Base-by-base conservation (phyloP, 2,888 invertebrate species). In the Pasiphila rectangulata region DNA sequence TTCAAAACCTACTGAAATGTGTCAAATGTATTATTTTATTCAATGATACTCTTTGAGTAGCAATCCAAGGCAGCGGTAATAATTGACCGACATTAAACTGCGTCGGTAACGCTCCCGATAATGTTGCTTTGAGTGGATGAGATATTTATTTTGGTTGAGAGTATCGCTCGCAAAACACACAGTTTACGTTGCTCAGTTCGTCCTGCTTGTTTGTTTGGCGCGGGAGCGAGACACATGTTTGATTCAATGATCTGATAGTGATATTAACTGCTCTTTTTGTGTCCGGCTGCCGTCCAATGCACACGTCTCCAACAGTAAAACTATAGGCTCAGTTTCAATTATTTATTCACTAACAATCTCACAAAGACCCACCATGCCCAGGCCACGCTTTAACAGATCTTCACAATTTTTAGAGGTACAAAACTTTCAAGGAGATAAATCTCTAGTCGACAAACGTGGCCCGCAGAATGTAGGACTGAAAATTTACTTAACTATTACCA, bases 261-360 rank as follows among this genome's bases (percentile, higher is more conserved):
- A 64, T 63, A 64, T n/a, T n/a, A 67, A 56, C 57, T 61, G 55
- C 48, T 62, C 54, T 57, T 63, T 59, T 58, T 56, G 52, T 60
- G 29, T 51, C 61, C 52, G 60, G 57, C 63, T 67, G 56, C 49
- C 54, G 56, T 59, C 54, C 48, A 56, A 57, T 55, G 53, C 54
- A 52, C 56, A 48, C 56, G 54, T 42, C 27, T 43, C 30, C 36
- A 40, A 46, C 38, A 53, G 56, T 56, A 49, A 58, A 58, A 58
- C 54, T 37, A 56, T 42, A 75, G 77, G 73, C 70, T 79, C 67
- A 67, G 75, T 70, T 67, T 64, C 63, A 69, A 67, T 69, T 63
- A 69, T 75, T 76, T 72, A 72, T 64, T 67, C 59, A 60, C 72
- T 75, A 72, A 70, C 68, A 79, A 80, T 82, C 79, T 80, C 79